Evolutionary conservation across 2,888 invertebrate genomes (phyloP).

Genomic region (Lochmaea capreae): DNA sequence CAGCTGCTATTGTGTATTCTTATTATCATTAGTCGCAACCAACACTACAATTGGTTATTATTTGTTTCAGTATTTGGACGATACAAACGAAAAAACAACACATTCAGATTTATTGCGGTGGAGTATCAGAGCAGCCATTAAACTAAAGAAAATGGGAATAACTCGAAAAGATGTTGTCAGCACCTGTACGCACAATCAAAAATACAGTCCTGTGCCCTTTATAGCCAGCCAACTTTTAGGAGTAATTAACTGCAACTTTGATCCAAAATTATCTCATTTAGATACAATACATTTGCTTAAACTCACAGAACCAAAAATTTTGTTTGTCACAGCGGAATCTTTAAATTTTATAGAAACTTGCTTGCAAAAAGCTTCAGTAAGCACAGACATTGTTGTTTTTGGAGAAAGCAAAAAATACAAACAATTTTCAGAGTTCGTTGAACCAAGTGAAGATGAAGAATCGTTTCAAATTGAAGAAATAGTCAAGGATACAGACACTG

Average conservation of each 20-base stretch:
- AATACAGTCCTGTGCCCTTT: conserved; percentile 60
- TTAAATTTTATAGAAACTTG: conserved; percentile 42
- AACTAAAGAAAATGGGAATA: conserved; percentile 38
- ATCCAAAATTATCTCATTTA: conserved; percentile 51
- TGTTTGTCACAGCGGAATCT: conserved; percentile 43
- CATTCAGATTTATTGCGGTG: conserved; percentile 30
- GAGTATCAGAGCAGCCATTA: conserved; percentile 38
- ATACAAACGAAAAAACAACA: conserved; percentile 37
- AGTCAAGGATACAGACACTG: conserved; percentile 46
- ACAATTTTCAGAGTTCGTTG: conserved; percentile 42
- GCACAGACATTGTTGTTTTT: conserved; percentile 51
- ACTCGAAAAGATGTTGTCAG: conserved; percentile 36
- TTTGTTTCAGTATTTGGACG: conserved; percentile 38
- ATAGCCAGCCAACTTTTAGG: conserved; percentile 67
- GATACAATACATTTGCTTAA: conserved; percentile 44
- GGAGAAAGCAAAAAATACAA: conserved; percentile 46
- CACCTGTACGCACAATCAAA: conserved; percentile 39
- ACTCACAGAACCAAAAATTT: conserved; percentile 43
- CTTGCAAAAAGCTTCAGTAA: conserved; percentile 40
- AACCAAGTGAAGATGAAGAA: conserved; percentile 43
- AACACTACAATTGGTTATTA: no score
- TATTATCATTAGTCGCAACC: no score
- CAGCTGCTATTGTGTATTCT: no score
- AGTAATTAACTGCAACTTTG: conserved; percentile 52
- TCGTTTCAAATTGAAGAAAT: conserved; percentile 48